Base-by-base conservation (phyloP, 1,140 invertebrate species). In the Drosophila parabipectinata region DNA sequence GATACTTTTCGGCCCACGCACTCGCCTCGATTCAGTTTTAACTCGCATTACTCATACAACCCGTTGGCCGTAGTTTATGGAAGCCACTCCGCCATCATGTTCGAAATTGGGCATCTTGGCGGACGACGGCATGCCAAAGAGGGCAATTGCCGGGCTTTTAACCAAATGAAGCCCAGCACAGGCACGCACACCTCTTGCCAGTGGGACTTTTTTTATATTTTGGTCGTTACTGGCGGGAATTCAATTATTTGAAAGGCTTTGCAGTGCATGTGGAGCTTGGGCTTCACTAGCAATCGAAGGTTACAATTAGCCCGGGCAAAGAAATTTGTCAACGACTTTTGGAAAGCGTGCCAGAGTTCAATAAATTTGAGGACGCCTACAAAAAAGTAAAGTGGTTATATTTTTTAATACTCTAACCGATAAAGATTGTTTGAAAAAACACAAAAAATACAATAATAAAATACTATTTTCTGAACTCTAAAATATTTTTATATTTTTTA, bases 301-400 rank as follows among this genome's bases (percentile, higher is more conserved):
- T 55, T 50, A 61, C 77, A 85, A 85, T 85, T 85, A 85, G 61
- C 57, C 32, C 34, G 37, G 75, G 52, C 44, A 14, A 24, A n/a
- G 52, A 78, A 75, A 50, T 64, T 72, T 59, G 61, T 64, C 59
- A 75, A 67, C 58, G 77, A 87, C 82, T 84, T 85, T 82, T 84
- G 80, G 81, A 41, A 55, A 58, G 63, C 73, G 77, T 85, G 81
- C 60, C 5, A 63, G 37, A 15, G 10, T 30, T 50, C 59, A 73
- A 75, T 81, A 67, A 84, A 81, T 80, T 37, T 37, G 63, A 48
- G 18, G 8, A 15, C 18, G 26, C 41, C 10, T 30, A 69, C 0
- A 12, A 14, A 1, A 1, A 0, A 18, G 2, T 2, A 24, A 45
- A 47, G 24, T 12, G 44, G 44, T 28, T 37, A 50, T 61, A 81